A percentile compares a stretch with the other conserved stretches of the same genome.
Conservation (phyloP, 2,888 invertebrate genomes). For the Leptogaster cylindrica region DNA sequence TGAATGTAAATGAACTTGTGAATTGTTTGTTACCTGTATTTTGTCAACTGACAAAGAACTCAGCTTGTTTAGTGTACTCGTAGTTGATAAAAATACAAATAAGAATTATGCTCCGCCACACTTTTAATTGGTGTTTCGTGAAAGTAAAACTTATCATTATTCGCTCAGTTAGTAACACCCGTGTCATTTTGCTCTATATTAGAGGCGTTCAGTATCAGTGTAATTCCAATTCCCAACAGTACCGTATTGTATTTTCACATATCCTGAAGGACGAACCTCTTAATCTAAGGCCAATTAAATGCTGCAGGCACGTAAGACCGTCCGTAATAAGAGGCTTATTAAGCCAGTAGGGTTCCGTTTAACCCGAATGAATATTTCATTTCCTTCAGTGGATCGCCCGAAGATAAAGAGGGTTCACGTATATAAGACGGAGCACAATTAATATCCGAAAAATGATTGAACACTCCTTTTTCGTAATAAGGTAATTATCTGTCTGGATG, state of each 20-base stretch:
- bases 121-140: no score
- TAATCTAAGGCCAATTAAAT: slow-evolving; percentile 26
- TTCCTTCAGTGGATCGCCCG: slow-evolving; percentile 2
- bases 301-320: slow-evolving; percentile 27
- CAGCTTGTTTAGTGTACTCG: no score
- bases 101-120: no score
- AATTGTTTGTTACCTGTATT: no score
- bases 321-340: slow-evolving; percentile 34
- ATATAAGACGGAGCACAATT: neutral
- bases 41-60: no score
- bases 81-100: no score
- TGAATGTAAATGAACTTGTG: no score
- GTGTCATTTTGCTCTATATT: neutral
- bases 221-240: slow-evolving; percentile 26
- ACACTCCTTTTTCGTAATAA: slow-evolving; percentile 9
- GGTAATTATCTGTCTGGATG: neutral
- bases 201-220: slow-evolving; percentile 8
- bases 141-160: neutral
- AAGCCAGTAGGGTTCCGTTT: slow-evolving; percentile 28
- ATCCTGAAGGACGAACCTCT: slow-evolving; percentile 18
- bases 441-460: slow-evolving; percentile 13
- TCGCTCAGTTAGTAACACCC: slow-evolving; percentile 3
- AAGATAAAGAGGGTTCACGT: slow-evolving; percentile 20
- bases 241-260: slow-evolving; percentile 26
- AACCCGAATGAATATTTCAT: slow-evolving; percentile 34